A percentile compares a stretch with the other conserved stretches of the same genome.
These are phyloP conservation scores for Leuciscus waleckii DNA, from an alignment of 2,797 vertebrate species.

Conservation along the genomic window DNA sequence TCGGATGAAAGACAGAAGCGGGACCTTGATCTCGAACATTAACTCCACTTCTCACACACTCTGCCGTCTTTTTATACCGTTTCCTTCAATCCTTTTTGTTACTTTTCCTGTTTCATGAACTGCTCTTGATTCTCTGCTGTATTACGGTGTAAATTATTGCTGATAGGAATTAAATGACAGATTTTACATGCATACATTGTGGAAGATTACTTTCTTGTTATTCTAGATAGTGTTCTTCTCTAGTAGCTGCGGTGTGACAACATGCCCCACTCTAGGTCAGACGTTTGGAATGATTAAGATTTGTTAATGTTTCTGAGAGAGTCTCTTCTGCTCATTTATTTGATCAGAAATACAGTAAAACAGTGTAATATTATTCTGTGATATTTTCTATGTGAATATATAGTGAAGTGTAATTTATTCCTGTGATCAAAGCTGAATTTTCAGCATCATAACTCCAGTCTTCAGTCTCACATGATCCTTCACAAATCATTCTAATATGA, in stretches of 20 bases:
- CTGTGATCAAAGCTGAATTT: not conserved
- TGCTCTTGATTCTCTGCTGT: not conserved
- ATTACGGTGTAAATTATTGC: not conserved
- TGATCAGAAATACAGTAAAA: not conserved
- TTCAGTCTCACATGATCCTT: conserved; percentile 10
- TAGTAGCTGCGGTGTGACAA: not conserved
- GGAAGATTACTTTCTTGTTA: not conserved
- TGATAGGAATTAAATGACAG: not conserved
- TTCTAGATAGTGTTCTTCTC: not conserved
- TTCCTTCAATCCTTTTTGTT: not conserved
- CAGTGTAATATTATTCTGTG: too few species aligned
- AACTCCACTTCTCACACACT: not conserved
- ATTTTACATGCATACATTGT: not conserved
- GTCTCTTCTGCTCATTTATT: not conserved
- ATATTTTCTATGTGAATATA: not conserved
- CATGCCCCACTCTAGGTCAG: not conserved
- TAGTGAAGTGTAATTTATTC: too few species aligned
- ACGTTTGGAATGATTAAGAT: not conserved
- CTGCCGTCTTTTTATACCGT: not conserved
- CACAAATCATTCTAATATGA: not conserved
- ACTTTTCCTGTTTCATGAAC: not conserved
- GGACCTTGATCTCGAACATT: not conserved
- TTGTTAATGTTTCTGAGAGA: not conserved
- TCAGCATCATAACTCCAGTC: not conserved
- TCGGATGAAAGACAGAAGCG: not conserved